Base-by-base conservation (phyloP, 2,113 vertebrate genomes). In the Heterochromis multidens region DNA sequence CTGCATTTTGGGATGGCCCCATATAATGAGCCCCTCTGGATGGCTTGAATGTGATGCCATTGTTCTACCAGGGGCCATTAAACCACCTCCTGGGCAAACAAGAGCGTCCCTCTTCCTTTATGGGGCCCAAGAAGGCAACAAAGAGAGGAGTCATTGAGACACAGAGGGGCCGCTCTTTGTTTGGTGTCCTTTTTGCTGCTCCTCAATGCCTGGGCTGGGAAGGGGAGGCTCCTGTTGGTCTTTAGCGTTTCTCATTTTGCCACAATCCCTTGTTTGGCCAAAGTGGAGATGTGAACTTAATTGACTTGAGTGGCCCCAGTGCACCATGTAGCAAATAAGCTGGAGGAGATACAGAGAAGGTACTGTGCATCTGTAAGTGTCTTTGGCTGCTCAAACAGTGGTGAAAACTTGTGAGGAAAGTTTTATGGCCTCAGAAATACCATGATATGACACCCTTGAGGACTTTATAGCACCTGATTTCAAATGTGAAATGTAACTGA, bases 241-340 rank as follows among this genome's bases (percentile, higher is more conserved):
- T 98, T 97, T 98, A 97, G 97, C 96, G 90, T 65, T 95, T 95
- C 97, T 94, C 96, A 92, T 95, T 97, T 97, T 88, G 93, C 95
- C 88, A 93, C 93, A 94, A 94, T 95, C 96, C 96, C 97, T 97
- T 98, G 97, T 99, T 98, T 97, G 97, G 97, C 97, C 96, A 97
- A 94, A 97, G 96, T 96, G 96, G 97, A 98, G 97, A 98, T 97
- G 97, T 97, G 97, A 98, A 97, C 98, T 99, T 99, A 98, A 99
- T 99, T 97, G 98, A 98, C 97, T 98, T 92, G 96, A 97, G 95
- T 96, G 94, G 97, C 96, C 96, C 89, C 95, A 90, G 92, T 93
- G 93, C 92, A 88, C 88, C 83, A 54, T 79, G 88, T 72, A 87
- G 90, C 92, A 92, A 94, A 93, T 93, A 95, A 95, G 92, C 81